A percentile compares a stretch with the other conserved stretches of the same genome.
These are phyloP conservation scores for Pseudomyrmex gracilis DNA, from an alignment of 1,140 invertebrate genomes.

Conservation along the genomic window DNA sequence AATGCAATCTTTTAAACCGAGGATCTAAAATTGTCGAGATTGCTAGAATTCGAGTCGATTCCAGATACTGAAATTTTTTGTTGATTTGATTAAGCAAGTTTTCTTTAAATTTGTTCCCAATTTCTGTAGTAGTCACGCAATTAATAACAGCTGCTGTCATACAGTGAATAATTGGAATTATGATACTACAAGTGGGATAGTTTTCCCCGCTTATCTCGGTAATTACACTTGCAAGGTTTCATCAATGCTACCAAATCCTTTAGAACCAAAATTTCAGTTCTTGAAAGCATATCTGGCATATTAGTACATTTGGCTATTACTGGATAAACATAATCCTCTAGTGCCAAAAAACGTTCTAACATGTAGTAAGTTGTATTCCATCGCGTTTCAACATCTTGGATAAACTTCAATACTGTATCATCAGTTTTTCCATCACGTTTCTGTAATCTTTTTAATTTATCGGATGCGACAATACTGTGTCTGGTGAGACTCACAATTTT, in stretches of 20 bases:
- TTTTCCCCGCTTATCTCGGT: constrained; percentile 1
- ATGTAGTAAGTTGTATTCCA: constrained; percentile 16
- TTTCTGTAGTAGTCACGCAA: constrained; percentile 21
- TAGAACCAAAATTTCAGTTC: background rate
- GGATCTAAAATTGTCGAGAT: constrained; percentile 31
- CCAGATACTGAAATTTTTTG: constrained; percentile 26
- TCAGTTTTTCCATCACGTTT: constrained; percentile 10
- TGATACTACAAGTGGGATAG: constrained; percentile 20
- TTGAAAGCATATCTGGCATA: constrained; percentile 8
- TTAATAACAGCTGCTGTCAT: constrained; percentile 18
- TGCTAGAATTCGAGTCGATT: constrained; percentile 7
- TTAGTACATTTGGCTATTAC: background rate
- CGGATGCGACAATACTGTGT: constrained; percentile 13
- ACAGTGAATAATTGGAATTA: constrained; percentile 11
- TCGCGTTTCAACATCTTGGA: background rate
- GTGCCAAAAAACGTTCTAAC: constrained; percentile 1
- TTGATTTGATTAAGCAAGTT: constrained; percentile 15
- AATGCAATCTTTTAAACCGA: constrained; percentile 8
- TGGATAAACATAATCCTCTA: constrained; percentile 13
- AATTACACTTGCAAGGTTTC: constrained; percentile 2
- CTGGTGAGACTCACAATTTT: background rate
- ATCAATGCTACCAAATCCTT: background rate
- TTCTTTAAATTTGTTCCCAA: background rate
- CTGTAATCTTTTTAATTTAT: constrained; percentile 3
- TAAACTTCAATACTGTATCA: constrained; percentile 4